phyloP scores from a whole-genome alignment of 2,113 vertebrate genomes.

The Cochlearius cochlearius region DNA sequence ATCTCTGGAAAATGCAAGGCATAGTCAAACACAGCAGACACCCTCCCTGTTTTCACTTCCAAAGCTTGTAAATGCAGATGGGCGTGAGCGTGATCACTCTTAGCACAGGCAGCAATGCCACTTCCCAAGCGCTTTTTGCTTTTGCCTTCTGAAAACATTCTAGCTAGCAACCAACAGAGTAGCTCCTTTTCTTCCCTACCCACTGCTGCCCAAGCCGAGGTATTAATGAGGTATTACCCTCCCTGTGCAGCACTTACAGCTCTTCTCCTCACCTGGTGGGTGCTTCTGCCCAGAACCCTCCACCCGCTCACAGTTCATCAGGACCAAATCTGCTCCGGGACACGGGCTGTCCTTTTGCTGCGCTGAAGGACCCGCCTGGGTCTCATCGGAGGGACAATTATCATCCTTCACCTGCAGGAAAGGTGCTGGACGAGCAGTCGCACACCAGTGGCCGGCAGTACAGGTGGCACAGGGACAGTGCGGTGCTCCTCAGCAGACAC shows the following conservation, averaged over 20 bases:
- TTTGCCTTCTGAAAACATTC: background rate
- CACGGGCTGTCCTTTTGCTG: background rate
- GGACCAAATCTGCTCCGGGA: background rate
- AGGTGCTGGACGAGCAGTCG: background rate
- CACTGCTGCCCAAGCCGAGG: background rate
- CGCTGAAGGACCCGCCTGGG: too few species aligned
- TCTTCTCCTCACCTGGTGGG: background rate
- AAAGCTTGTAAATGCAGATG: background rate
- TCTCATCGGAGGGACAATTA: fast-evolving
- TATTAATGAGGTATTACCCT: fast-evolving
- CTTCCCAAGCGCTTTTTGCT: background rate
- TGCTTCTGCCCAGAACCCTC: background rate
- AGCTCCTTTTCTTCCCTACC: background rate
- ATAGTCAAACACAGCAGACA: background rate
- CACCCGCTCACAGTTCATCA: background rate
- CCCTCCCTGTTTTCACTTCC: background rate
- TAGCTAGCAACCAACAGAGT: fast-evolving
- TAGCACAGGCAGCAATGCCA: background rate
- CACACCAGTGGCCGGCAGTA: fast-evolving
- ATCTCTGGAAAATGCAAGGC: background rate
- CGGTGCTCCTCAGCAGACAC: background rate
- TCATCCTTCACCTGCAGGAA: background rate
- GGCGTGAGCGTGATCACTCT: background rate
- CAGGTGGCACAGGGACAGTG: background rate
- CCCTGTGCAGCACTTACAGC: background rate